Percentiles rank a stretch among this genome's conserved stretches.
These are phyloP conservation scores for Melanerpes formicivorus DNA, from an alignment of 2,113 vertebrate species.

Conservation along the genomic window DNA sequence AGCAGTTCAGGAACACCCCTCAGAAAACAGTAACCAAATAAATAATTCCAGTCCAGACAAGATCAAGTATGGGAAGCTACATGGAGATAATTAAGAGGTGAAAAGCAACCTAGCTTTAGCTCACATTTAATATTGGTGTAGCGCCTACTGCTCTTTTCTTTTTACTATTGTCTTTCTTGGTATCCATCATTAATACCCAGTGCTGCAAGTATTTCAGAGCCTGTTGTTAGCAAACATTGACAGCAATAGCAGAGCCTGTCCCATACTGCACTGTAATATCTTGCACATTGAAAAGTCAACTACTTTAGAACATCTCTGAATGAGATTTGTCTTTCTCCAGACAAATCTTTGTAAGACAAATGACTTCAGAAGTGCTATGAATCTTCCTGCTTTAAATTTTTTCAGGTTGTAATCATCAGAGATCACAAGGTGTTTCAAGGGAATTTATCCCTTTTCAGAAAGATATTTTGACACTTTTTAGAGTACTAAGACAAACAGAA, in stretches of 20 bases:
- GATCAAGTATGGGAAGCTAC: background rate
- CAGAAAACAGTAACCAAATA: background rate
- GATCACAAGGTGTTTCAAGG: background rate
- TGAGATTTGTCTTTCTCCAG: background rate
- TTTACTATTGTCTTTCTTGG: background rate
- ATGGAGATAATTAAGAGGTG: background rate
- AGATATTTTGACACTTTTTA: background rate
- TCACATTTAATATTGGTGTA: background rate
- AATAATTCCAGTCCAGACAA: background rate
- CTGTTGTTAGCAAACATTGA: background rate
- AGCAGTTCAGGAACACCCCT: background rate
- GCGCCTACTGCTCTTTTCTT: accelerated
- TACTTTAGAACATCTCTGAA: background rate
- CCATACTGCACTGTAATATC: background rate
- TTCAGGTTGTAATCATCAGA: background rate
- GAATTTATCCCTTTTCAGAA: background rate
- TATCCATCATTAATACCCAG: background rate
- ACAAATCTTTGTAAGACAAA: background rate
- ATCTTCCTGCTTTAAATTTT: background rate
- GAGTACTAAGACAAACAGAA: background rate
- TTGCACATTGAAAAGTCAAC: background rate
- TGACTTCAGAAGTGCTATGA: background rate
- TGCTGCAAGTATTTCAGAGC: background rate
- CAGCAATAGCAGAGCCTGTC: background rate
- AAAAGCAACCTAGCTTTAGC: background rate